phyloP scores from a whole-genome alignment of 1,140 invertebrate species.

The Tetramorium parvispinum region DNA sequence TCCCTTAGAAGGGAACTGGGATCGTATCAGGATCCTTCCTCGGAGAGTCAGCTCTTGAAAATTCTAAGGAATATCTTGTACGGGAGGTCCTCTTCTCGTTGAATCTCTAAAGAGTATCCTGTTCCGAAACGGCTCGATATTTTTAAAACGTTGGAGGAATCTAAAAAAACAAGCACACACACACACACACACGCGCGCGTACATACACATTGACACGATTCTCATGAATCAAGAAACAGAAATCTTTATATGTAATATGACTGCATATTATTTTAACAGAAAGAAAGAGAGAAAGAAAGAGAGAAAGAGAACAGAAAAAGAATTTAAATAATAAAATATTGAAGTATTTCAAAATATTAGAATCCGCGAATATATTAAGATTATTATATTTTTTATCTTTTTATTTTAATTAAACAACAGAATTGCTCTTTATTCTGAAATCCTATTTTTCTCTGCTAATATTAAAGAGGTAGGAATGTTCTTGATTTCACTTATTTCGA shows the following conservation, averaged over 20 bases:
- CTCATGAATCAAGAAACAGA: background rate
- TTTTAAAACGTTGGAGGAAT: conserved; percentile 4
- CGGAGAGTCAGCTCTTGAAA: conserved; percentile 58
- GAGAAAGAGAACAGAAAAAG: background rate
- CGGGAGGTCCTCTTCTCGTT: conserved; percentile 32
- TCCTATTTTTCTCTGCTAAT: background rate
- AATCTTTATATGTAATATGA: background rate
- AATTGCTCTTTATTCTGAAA: background rate
- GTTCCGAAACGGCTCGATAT: conserved; percentile 2
- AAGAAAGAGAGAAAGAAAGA: background rate
- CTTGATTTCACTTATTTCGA: background rate
- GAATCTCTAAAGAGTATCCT: conserved; percentile 24
- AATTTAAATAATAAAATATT: background rate
- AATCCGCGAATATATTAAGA: background rate
- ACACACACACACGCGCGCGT: too few relatives aligned
- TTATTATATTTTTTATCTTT: background rate
- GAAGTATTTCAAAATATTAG: background rate
- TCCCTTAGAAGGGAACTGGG: conserved; percentile 27
- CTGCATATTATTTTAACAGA: conserved; percentile 11
- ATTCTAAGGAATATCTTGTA: conserved; percentile 51
- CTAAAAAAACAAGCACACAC: background rate
- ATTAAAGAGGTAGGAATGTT: conserved; percentile 3
- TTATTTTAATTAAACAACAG: background rate
- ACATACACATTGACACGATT: background rate
- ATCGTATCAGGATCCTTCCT: conserved; percentile 63